Base-by-base conservation (phyloP, 2,797 vertebrate genomes). In the Sus cebifrons region DNA sequence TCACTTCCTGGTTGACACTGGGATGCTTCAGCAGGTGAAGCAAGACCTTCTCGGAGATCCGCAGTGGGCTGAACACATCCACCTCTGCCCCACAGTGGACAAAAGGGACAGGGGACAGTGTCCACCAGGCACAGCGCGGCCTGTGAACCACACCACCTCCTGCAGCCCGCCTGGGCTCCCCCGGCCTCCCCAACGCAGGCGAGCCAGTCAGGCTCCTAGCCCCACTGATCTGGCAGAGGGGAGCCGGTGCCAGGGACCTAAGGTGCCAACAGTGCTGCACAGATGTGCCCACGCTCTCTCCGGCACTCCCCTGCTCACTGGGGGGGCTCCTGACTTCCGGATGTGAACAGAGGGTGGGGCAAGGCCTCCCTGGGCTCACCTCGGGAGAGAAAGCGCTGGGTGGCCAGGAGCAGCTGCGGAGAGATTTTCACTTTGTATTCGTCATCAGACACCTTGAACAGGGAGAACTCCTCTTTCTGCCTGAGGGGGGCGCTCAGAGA, bases 301-400 rank as follows among this genome's bases (percentile, higher is more conserved):
- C 10, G n/a, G 52, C 74, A 36, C 70, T 15, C 40, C 27, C 52
- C 60, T 23, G 70, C 73, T 74, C 15, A 17, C 60, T 64, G 44
- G 36, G 36, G 36, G 36, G 4, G 36, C 36, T 36, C 36, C 36
- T 36, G 36, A 36, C 36, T 36, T 36, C 36, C 36, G 36, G 36
- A 36, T 36, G 36, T 36, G 71, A 36, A 65, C 91, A 56, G 9
- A 49, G 44, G 44, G 44, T 7, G 49, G 54, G 89, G 40, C 27
- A 6, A 8, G 74, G 58, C 14, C 54, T 54, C 29, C 71, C 27
- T 32, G 18, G 3, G 36, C 98, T 98, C 96, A 99, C 99, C 99
- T 99, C 99, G 99, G 96, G 99, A 99, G 71, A 99, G 99, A 98
- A 99, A 99, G 97, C 99, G 99, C 96, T 99, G 99, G 0, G 99